These are phyloP conservation scores for Lochmaea crataegi DNA, from an alignment of 2,888 invertebrate species.

Conservation along the genomic window DNA sequence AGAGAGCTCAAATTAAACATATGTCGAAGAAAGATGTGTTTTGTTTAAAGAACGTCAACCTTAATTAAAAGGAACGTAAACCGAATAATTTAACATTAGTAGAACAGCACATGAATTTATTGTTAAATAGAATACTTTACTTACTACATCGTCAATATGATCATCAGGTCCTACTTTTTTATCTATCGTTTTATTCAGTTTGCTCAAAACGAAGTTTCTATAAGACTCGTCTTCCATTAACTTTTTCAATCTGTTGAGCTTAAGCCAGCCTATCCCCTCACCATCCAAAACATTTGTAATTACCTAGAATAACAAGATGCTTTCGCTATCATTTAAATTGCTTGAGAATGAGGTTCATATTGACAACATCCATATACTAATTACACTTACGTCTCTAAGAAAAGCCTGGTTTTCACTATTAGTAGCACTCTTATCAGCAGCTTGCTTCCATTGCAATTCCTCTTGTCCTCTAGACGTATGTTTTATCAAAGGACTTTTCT, in stretches of 20 bases:
- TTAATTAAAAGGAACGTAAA: no score
- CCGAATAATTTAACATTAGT: no score
- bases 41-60: no score
- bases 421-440: constrained; percentile 77
- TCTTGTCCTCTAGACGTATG: constrained; percentile 79
- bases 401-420: constrained; percentile 94
- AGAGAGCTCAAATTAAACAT: no score
- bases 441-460: constrained; percentile 76
- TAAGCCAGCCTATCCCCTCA: constrained; percentile 97
- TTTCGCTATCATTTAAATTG: no score
- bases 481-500: constrained; percentile 88
- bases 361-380: neutral
- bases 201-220: constrained; percentile 93
- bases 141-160: constrained; percentile 97
- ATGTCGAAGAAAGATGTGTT: no score
- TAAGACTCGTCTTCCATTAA: constrained; percentile 99
- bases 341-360: neutral
- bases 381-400: constrained; percentile 82
- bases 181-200: constrained; percentile 93
- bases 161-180: constrained; percentile 94
- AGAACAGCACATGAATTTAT: neutral
- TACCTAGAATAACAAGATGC: constrained; percentile 67
- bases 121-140: constrained; percentile 57
- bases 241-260: constrained; percentile 90
- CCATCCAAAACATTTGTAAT: constrained; percentile 87